phyloP scores from a whole-genome alignment of 2,113 vertebrate species.

The Xerus inauris region DNA sequence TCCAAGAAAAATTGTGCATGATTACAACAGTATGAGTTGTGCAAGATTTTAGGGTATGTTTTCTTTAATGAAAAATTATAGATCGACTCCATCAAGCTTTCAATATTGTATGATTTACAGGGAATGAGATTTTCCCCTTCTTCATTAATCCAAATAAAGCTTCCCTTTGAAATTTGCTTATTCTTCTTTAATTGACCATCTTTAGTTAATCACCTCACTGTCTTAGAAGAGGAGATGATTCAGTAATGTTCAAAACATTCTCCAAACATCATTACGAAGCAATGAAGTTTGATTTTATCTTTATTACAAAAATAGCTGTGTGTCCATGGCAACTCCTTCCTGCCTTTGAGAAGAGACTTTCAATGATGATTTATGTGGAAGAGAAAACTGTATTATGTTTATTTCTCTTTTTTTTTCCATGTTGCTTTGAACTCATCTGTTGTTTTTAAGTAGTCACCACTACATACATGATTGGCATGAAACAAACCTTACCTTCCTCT shows the following conservation, averaged over 20 bases:
- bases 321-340: conserved; percentile 19
- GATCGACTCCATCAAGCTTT: background rate
- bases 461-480: conserved; percentile 43
- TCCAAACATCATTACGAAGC: background rate
- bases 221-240: background rate
- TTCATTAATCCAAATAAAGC: background rate
- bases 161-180: background rate
- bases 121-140: background rate
- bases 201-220: background rate
- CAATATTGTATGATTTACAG: background rate
- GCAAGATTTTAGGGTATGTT: too few relatives aligned
- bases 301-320: conserved; percentile 1
- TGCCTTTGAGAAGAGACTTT: background rate
- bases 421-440: too few relatives aligned
- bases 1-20: background rate
- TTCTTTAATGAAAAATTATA: background rate
- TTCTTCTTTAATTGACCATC: background rate
- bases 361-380: background rate
- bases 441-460: background rate
- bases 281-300: background rate
- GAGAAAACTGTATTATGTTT: background rate
- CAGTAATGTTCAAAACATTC: background rate
- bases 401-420: background rate
- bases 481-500: background rate
- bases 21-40: too few relatives aligned